Percentiles rank a stretch among this genome's conserved stretches.
Conservation (phyloP, 2,113 vertebrate genomes). For the Mixornis gularis region DNA sequence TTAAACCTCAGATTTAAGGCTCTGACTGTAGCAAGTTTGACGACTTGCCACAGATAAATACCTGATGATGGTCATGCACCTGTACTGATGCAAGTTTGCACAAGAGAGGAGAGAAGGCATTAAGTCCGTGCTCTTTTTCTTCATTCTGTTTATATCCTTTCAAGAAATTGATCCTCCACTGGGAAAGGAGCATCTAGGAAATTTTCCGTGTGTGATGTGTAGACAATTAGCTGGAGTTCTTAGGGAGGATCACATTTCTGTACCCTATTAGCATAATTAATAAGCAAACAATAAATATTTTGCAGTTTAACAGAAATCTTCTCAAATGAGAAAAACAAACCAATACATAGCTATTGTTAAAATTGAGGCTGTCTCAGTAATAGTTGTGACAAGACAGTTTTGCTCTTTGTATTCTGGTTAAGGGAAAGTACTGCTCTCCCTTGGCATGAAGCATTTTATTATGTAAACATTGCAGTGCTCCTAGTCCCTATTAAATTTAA, state of each 20-base stretch:
- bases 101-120: background rate
- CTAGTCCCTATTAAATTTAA: background rate
- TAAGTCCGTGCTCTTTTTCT: background rate
- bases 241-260: background rate
- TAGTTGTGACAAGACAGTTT: background rate
- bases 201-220: background rate
- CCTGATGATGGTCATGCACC: background rate
- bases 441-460: background rate
- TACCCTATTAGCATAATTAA: background rate
- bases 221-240: background rate
- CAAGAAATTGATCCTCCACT: background rate
- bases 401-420: background rate
- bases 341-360: background rate
- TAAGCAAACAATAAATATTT: background rate
- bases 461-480: background rate
- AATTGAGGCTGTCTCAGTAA: accelerated
- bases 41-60: background rate
- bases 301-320: background rate
- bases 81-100: background rate
- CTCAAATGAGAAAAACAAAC: background rate
- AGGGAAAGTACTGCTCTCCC: background rate
- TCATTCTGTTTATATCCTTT: background rate
- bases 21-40: background rate
- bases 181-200: background rate
- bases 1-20: background rate